These are phyloP conservation scores for Lethrus apterus DNA, from an alignment of 1,140 invertebrate species.

Conservation along the genomic window DNA sequence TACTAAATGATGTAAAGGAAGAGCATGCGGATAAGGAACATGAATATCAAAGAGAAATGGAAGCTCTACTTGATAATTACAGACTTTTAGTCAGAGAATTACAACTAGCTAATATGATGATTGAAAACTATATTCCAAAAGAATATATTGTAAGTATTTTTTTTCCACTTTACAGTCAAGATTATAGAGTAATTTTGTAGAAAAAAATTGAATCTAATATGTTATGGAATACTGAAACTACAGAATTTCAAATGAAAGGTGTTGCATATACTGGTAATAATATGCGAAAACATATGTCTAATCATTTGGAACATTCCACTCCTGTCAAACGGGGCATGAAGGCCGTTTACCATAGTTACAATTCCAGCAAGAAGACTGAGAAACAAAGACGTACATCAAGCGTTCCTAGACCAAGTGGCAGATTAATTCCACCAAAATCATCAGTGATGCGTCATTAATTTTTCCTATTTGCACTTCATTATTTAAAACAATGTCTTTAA, in stretches of 20 bases:
- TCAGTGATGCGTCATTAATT: slow-evolving; percentile 2
- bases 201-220: slow-evolving; percentile 88
- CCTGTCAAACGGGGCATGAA: slow-evolving; percentile 31
- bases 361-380: slow-evolving; percentile 10
- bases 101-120: slow-evolving; percentile 79
- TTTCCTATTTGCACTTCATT: no score
- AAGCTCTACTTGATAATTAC: slow-evolving; percentile 88
- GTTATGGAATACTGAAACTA: slow-evolving; percentile 96
- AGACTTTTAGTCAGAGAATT: slow-evolving; percentile 82
- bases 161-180: slow-evolving; percentile 10
- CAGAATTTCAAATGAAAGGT: slow-evolving; percentile 96
- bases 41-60: slow-evolving; percentile 95
- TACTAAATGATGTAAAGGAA: slow-evolving; percentile 74
- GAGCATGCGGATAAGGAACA: slow-evolving; percentile 83
- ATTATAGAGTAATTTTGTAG: slow-evolving; percentile 43
- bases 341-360: slow-evolving; percentile 29
- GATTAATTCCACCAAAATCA: slow-evolving; percentile 11
- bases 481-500: no score
- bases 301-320: slow-evolving; percentile 20
- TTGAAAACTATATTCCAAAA: slow-evolving; percentile 85
- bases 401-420: slow-evolving; percentile 14
- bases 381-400: slow-evolving; percentile 14
- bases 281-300: slow-evolving; percentile 65
- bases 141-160: slow-evolving; percentile 66
- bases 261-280: slow-evolving; percentile 99